These are phyloP conservation scores for Alethe diademata DNA, from an alignment of 2,113 vertebrate genomes.

Conservation along the genomic window DNA sequence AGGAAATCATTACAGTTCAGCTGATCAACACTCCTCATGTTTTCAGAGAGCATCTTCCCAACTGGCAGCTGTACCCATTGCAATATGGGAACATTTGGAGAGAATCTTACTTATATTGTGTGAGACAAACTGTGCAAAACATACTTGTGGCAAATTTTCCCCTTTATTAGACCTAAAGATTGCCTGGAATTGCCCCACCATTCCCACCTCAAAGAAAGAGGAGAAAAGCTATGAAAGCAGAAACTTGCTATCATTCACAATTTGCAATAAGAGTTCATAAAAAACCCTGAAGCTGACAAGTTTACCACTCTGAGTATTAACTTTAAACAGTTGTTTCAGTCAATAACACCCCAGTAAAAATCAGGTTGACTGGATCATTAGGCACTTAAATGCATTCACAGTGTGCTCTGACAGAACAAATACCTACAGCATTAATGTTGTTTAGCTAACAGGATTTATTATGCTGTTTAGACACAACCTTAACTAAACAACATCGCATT, in stretches of 20 bases:
- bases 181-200: neutral
- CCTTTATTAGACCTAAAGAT: neutral
- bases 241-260: neutral
- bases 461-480: neutral
- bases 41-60: conserved; percentile 9
- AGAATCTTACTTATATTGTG: neutral
- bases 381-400: neutral
- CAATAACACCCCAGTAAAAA: conserved; percentile 29
- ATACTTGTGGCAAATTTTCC: neutral
- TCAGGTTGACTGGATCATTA: conserved; percentile 20
- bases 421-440: neutral
- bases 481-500: neutral
- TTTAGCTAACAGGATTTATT: neutral
- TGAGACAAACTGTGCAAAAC: neutral
- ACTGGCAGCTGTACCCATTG: neutral
- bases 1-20: conserved; percentile 26
- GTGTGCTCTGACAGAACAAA: neutral
- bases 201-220: neutral
- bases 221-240: neutral
- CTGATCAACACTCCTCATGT: neutral
- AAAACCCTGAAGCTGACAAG: neutral
- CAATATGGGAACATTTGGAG: neutral
- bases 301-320: neutral
- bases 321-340: neutral
- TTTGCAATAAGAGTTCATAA: neutral